Evolutionary conservation across 2,888 invertebrate genomes (phyloP), one percentile per base, ranked within the genome.

Genomic region (Resseliella maxima): DNA sequence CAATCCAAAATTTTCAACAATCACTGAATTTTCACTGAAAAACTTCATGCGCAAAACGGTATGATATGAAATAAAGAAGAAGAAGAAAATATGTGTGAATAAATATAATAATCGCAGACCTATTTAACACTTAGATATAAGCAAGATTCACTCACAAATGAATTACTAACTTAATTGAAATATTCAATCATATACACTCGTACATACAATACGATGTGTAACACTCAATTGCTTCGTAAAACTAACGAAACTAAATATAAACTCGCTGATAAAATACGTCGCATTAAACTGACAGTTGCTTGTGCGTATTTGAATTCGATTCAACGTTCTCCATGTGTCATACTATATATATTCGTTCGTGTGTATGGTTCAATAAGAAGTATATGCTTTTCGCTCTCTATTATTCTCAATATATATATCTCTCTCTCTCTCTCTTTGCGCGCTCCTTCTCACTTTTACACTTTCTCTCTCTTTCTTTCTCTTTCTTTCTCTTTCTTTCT

Each of bases 231-330:
- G 2, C 6, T 31, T 0, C 18, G n/a, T 27, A 72, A 72, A 35
- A 72, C 27, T 72, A 59, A 72, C 72, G 35, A 72, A 72, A 72
- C 10, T 72, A 27, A 35, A 72, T 72, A 27, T 72, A 31, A 72
- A 72, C 31, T 72, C 15, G 31, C 72, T 72, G 72, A 72, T 72
- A 72, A 72, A 72, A 72, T 72, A 72, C 72, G 31, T 31, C 72
- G 72, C 59, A 31, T 0, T 72, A 35, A 15, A n/a, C 31, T 72
- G 31, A 10, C 27, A 72, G 21, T 72, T 12, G 72, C 35, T 72
- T 72, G 59, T 41, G 41, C 18, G 21, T 72, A 31, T 72, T 27
- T 31, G 31, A 72, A 31, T 72, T 50, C 50, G 50, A 12, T 6
- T 50, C 21, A 3, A 21, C 46, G 46, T 50, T 50, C 18, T 50